These are phyloP conservation scores for Tadarida brasiliensis DNA, from an alignment of 2,797 vertebrate species.

Conservation along the genomic window DNA sequence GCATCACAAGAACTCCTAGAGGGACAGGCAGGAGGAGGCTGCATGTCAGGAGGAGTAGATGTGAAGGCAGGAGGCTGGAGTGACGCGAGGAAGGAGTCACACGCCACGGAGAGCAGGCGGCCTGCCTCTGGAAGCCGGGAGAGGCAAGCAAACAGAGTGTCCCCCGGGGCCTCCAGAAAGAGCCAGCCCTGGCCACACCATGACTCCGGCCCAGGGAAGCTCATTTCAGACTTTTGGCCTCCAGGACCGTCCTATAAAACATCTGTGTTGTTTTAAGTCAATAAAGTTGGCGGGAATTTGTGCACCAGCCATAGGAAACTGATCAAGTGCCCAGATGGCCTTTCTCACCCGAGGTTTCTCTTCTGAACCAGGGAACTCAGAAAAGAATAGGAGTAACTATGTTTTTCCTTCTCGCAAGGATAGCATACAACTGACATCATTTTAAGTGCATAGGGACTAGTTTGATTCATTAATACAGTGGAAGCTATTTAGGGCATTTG, in stretches of 20 bases:
- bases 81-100: neutral
- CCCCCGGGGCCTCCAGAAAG: neutral
- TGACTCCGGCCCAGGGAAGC: too few species aligned
- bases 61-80: too few species aligned
- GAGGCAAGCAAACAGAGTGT: neutral
- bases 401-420: neutral
- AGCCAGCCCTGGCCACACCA: neutral
- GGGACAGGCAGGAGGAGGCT: neutral
- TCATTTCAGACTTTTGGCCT: neutral
- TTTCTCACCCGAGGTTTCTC: neutral
- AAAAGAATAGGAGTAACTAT: neutral
- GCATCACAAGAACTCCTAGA: neutral
- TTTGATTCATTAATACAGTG: neutral
- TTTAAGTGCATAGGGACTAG: neutral
- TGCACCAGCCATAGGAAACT: neutral
- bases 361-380: neutral
- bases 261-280: neutral
- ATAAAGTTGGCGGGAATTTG: neutral
- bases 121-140: neutral
- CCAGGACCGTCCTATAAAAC: neutral
- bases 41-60: too few species aligned
- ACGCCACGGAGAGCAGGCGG: neutral
- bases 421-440: neutral
- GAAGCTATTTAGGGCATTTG: neutral
- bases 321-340: fast-evolving